Percentiles rank a stretch among this genome's conserved stretches.
These are phyloP conservation scores for Phalanger gymnotis DNA, from an alignment of 2,797 vertebrate genomes.

Conservation along the genomic window DNA sequence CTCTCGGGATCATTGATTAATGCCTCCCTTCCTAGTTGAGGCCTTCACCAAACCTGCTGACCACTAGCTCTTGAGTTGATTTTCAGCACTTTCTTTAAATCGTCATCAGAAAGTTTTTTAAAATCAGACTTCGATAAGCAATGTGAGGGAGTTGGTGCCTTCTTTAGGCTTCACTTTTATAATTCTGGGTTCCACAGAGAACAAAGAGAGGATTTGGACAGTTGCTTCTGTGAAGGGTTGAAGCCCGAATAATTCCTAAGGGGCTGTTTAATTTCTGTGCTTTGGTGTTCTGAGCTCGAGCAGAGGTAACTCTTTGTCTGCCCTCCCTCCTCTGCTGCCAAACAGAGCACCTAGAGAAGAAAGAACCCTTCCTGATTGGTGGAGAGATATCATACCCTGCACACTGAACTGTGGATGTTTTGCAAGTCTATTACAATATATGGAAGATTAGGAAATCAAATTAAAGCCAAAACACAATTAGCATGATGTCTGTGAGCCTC, in stretches of 20 bases:
- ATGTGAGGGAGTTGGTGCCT: neutral
- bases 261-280: neutral
- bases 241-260: neutral
- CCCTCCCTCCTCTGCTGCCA: neutral
- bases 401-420: neutral
- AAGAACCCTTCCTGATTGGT: slow-evolving; percentile 24
- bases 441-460: slow-evolving; percentile 65
- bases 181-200: neutral
- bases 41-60: neutral
- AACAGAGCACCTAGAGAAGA: slow-evolving; percentile 12
- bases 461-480: slow-evolving; percentile 68
- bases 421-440: slow-evolving; percentile 61
- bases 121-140: neutral
- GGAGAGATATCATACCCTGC: slow-evolving; percentile 6
- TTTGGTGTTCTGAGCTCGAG: neutral
- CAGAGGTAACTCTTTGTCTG: neutral
- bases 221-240: neutral
- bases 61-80: neutral
- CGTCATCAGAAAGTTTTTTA: neutral
- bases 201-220: neutral
- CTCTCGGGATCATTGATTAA: neutral
- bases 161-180: slow-evolving; percentile 11
- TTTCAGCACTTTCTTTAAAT: slow-evolving; percentile 14
- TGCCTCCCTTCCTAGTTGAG: neutral
- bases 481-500: slow-evolving; percentile 50